Evolutionary conservation across 2,797 vertebrate genomes (phyloP).

Genomic region (Neopelma chrysocephalum): DNA sequence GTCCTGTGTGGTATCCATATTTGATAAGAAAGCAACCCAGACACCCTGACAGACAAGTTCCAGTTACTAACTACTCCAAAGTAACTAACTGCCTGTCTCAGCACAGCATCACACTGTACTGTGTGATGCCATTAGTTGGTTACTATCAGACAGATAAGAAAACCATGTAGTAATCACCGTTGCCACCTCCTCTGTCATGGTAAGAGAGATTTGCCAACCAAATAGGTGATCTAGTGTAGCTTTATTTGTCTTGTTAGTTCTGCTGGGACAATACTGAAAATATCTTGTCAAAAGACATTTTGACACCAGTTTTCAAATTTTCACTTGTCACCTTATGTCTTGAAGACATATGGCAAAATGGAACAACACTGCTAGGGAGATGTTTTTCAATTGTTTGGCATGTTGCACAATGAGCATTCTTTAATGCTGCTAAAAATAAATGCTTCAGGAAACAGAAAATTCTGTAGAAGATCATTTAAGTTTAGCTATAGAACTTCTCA

Average conservation of each 20-base stretch:
- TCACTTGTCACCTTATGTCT: neutral
- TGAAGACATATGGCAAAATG: neutral
- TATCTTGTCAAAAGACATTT: neutral
- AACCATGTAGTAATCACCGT: neutral
- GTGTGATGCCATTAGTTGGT: neutral
- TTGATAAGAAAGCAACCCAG: neutral
- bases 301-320: neutral
- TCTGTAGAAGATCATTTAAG: neutral
- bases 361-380: neutral
- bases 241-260: neutral
- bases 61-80: neutral
- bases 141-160: neutral
- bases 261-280: neutral
- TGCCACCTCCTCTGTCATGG: neutral
- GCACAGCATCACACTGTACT: too few species aligned
- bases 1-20: neutral
- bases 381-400: neutral
- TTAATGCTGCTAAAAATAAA: conserved; percentile 1
- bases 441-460: neutral
- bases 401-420: neutral
- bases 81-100: neutral
- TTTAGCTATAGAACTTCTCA: neutral
- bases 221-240: neutral
- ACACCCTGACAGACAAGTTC: neutral
- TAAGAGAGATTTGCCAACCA: neutral